Conservation (phyloP, 2,888 invertebrate species). For the Blomia tropicalis region DNA sequence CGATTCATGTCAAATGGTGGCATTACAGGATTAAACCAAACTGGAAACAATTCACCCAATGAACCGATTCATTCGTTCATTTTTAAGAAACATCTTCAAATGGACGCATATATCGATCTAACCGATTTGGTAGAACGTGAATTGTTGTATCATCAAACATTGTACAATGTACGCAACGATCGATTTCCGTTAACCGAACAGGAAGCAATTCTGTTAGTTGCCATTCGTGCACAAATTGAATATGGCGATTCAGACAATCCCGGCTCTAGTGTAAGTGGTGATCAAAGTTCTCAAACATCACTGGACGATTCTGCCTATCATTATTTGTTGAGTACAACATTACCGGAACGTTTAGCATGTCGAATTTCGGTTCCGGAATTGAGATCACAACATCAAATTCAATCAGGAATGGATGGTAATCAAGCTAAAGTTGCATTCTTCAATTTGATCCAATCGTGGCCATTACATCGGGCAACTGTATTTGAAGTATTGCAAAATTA, state of each 20-base stretch:
- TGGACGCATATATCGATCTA: conserved; percentile 59
- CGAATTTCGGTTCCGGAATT: conserved; percentile 64
- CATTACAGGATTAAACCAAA: neutral
- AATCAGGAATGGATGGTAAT: conserved; percentile 65
- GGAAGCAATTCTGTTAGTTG: conserved; percentile 86
- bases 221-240: conserved; percentile 80
- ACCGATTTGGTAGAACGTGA: conserved; percentile 81
- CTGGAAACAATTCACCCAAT: neutral
- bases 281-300: neutral
- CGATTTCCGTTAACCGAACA: conserved; percentile 79
- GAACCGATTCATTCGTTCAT: conserved; percentile 31
- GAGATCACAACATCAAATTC: conserved; percentile 72
- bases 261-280: conserved; percentile 32
- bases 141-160: conserved; percentile 75
- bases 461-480: conserved; percentile 74
- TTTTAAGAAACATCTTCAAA: conserved; percentile 54
- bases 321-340: conserved; percentile 57
- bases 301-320: conserved; percentile 37
- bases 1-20: neutral
- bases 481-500: conserved; percentile 95
- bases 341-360: conserved; percentile 65
- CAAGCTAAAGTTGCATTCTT: conserved; percentile 82
- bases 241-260: conserved; percentile 51
- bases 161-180: conserved; percentile 75
- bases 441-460: conserved; percentile 82